Conservation (phyloP, 2,113 vertebrate genomes). For the Hippocampus mohnikei region DNA sequence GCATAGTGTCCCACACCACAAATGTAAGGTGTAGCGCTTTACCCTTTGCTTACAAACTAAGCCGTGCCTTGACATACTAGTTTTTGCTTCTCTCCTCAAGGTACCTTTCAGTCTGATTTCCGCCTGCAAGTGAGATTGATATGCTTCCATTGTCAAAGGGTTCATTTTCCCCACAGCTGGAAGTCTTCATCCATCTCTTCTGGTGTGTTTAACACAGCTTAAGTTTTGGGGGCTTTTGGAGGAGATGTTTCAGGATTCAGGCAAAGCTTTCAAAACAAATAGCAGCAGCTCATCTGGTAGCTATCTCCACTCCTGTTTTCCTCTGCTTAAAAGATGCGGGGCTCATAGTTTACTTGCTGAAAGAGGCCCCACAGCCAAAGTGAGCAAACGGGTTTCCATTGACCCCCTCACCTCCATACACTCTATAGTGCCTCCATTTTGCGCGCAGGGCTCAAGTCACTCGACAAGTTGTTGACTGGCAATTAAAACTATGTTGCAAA, state of each 20-base stretch:
- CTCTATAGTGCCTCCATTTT: conserved; percentile 24
- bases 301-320: conserved; percentile 16
- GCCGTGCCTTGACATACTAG: too few relatives aligned
- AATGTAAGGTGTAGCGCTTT: too few relatives aligned
- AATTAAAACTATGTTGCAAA: background rate
- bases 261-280: conserved; percentile 41
- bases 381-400: conserved; percentile 17
- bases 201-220: conserved; percentile 20
- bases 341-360: background rate
- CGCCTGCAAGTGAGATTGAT: background rate
- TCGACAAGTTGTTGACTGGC: conserved; percentile 13
- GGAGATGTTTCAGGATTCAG: conserved; percentile 18
- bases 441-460: conserved; percentile 34
- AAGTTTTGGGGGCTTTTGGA: conserved; percentile 3
- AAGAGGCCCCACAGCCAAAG: background rate
- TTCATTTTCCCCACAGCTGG: background rate
- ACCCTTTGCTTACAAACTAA: too few relatives aligned
- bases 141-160: conserved; percentile 6
- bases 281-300: conserved; percentile 24
- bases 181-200: conserved; percentile 21
- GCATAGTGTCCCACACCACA: too few relatives aligned
- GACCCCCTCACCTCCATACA: conserved; percentile 12
- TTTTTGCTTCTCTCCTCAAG: background rate
- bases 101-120: background rate
- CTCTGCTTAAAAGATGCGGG: background rate